These are phyloP conservation scores for Rhinogobio ventralis DNA, from an alignment of 2,797 vertebrate species.

Conservation along the genomic window DNA sequence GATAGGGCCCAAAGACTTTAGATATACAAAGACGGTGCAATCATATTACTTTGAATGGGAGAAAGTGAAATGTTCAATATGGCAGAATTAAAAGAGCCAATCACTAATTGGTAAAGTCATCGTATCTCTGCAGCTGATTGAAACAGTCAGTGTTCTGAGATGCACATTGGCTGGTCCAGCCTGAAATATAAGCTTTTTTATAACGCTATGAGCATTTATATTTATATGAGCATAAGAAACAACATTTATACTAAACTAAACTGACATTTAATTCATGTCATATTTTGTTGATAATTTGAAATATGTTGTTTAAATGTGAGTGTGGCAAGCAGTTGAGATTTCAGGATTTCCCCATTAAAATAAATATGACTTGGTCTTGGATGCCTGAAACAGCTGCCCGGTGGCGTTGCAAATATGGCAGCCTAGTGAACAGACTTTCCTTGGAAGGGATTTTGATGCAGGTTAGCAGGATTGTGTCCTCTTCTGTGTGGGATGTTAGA, in stretches of 20 bases:
- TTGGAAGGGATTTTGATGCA: too few species aligned
- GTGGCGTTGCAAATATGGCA: not conserved
- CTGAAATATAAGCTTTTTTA: too few species aligned
- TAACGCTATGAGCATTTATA: too few species aligned
- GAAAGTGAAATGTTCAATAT: not conserved
- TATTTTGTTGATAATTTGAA: not conserved
- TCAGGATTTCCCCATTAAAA: not conserved
- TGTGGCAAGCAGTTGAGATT: too few species aligned
- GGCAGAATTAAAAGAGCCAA: not conserved
- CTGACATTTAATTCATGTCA: not conserved
- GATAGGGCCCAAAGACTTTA: too few species aligned
- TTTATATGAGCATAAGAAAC: too few species aligned
- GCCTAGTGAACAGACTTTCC: too few species aligned
- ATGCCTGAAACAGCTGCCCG: not conserved
- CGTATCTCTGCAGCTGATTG: too few species aligned
- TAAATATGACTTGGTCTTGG: not conserved
- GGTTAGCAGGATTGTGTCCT: not conserved
- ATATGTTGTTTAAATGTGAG: not conserved
- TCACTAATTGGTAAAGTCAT: not conserved
- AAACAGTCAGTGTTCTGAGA: too few species aligned
- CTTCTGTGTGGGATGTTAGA: not conserved
- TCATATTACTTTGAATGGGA: not conserved
- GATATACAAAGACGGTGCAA: not conserved
- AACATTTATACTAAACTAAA: too few species aligned
- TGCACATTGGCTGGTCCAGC: too few species aligned